Evolutionary conservation across 2,113 vertebrate species (phyloP).

Genomic region (Cynopterus brachyotis): DNA sequence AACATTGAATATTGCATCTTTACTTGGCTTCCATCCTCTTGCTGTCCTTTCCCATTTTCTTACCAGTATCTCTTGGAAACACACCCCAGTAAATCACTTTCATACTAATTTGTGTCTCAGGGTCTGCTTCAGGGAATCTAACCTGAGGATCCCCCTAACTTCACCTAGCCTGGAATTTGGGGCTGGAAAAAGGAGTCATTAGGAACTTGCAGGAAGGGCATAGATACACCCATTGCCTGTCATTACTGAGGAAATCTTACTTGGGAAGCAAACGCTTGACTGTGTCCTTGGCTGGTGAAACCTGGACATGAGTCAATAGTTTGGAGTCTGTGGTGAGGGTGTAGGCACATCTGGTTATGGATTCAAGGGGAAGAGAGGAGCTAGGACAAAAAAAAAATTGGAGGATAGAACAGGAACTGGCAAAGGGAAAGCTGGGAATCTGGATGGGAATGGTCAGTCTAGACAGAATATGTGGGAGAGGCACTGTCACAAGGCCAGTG

Average conservation of each 20-base stretch:
- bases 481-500: rapidly evolving
- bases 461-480: neutral
- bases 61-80: neutral
- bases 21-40: neutral
- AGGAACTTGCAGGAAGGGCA: neutral
- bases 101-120: neutral
- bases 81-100: neutral
- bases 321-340: neutral
- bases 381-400: no score
- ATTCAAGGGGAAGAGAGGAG: neutral
- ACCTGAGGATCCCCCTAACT: neutral
- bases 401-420: neutral
- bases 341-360: neutral
- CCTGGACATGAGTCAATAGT: neutral
- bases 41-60: neutral
- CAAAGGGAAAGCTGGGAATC: neutral
- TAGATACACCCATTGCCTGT: rapidly evolving
- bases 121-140: neutral
- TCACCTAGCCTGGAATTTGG: neutral
- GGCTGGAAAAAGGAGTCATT: neutral
- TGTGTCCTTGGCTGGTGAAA: neutral
- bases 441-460: neutral
- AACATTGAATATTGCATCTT: neutral
- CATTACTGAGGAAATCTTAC: neutral
- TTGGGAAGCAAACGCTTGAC: neutral